These are phyloP conservation scores for Anser cygnoides DNA, from an alignment of 2,113 vertebrate species.

Conservation along the genomic window DNA sequence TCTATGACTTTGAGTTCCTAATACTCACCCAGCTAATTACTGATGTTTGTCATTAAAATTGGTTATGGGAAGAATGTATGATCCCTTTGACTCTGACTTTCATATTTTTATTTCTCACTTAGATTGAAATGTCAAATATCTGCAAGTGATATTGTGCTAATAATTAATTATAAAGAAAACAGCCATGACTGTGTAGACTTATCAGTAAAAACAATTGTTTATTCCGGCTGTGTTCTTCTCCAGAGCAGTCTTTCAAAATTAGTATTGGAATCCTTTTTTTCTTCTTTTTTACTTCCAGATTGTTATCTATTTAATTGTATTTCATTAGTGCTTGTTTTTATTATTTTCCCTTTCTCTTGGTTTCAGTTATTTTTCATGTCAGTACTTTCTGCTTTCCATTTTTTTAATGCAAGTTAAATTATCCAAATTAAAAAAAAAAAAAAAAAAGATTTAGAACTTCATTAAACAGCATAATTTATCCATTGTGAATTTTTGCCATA, in stretches of 20 bases:
- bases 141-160: not conserved
- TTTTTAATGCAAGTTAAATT: conserved; percentile 28
- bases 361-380: conserved; percentile 1
- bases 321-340: conserved; percentile 25
- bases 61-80: not conserved
- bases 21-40: not conserved
- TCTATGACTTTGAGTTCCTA: not conserved
- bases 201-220: not conserved
- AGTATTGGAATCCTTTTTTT: not conserved
- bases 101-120: not conserved
- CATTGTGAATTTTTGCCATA: not conserved
- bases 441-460: not conserved
- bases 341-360: not conserved
- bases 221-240: not conserved
- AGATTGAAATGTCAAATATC: not conserved
- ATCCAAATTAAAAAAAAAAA: not conserved
- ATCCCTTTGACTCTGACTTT: not conserved
- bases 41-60: not conserved
- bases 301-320: conserved; percentile 23
- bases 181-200: not conserved
- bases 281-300: not conserved
- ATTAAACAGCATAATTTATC: not conserved
- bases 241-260: conserved; percentile 18
- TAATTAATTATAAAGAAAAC: conserved; percentile 21
- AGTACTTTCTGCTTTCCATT: conserved; percentile 17